phyloP scores from a whole-genome alignment of 2,113 vertebrate species.

The Tricholaema leucomelas region DNA sequence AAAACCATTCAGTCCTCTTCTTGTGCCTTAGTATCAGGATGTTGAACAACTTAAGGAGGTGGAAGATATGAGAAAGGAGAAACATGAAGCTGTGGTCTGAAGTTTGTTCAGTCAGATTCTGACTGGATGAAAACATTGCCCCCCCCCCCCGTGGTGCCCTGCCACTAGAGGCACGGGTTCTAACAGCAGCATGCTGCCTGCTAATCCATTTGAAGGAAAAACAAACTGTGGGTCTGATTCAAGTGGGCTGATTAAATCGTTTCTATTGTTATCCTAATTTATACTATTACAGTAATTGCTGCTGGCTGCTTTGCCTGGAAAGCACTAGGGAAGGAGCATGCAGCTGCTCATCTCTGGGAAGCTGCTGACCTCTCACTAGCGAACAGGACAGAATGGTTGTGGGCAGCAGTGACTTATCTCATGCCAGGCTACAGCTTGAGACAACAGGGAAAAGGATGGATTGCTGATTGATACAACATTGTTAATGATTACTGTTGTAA shows the following conservation, averaged over 20 bases:
- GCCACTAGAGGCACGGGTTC: not conserved
- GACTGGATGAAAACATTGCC: not conserved
- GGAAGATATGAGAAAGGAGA: not conserved
- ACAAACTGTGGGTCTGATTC: not conserved
- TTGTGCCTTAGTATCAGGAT: not conserved
- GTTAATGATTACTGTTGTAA: not conserved
- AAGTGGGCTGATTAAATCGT: not conserved
- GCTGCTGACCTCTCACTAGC: not conserved
- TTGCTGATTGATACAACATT: not conserved
- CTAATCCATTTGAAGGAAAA: not conserved
- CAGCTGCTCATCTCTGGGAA: not conserved
- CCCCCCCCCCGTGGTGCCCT: not conserved
- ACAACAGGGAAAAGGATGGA: not conserved
- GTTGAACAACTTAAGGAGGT: not conserved
- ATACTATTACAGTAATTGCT: slow-evolving; percentile 5
- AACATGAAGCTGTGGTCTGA: not conserved
- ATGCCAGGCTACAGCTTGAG: not conserved
- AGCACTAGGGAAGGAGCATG: fast-evolving
- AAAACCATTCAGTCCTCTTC: not conserved
- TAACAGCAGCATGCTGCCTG: not conserved
- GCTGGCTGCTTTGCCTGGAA: not conserved
- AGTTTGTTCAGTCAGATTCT: not conserved
- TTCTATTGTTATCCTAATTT: slow-evolving; percentile 18
- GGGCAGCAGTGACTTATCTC: not conserved
- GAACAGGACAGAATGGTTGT: fast-evolving